Percentiles rank a stretch among this genome's conserved stretches.
Evolutionary conservation across 1,140 invertebrate genomes (phyloP).

Genomic region (Brachionus rotundiformis): DNA sequence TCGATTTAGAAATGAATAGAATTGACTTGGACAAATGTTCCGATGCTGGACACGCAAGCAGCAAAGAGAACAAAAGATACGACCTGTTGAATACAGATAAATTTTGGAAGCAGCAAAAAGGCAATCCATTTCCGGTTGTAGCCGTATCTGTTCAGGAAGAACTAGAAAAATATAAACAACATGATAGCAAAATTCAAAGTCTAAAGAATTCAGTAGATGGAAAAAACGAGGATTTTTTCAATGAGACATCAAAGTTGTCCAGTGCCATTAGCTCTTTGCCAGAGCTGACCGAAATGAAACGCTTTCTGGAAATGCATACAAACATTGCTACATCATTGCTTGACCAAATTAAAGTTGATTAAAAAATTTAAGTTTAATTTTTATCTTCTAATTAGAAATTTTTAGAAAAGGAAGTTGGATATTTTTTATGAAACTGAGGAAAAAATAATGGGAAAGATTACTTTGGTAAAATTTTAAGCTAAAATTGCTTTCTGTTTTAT

Average conservation of each 20-base stretch:
- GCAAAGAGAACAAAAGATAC: slow-evolving; percentile 68
- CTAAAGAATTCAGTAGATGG: slow-evolving; percentile 81
- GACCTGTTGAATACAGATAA: slow-evolving; percentile 84
- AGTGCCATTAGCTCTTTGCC: slow-evolving; percentile 87
- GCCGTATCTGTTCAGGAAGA: slow-evolving; percentile 98
- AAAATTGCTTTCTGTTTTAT: not conserved
- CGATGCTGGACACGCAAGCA: slow-evolving; percentile 58
- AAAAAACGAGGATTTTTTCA: slow-evolving; percentile 60
- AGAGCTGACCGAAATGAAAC: slow-evolving; percentile 92
- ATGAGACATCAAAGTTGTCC: slow-evolving; percentile 86
- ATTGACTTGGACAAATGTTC: slow-evolving; percentile 76
- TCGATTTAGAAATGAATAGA: slow-evolving; percentile 83
- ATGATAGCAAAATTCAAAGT: slow-evolving; percentile 93
- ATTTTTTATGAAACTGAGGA: slow-evolving; percentile 96
- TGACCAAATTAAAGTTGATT: slow-evolving; percentile 75
- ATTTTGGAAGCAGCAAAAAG: slow-evolving; percentile 89
- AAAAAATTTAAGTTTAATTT: not conserved
- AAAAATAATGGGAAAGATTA: slow-evolving; percentile 79
- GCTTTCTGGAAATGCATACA: slow-evolving; percentile 96
- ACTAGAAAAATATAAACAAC: slow-evolving; percentile 86
- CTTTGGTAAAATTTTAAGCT: slow-evolving; percentile 58
- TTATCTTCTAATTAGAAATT: not conserved
- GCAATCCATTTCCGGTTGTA: slow-evolving; percentile 92
- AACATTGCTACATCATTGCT: slow-evolving; percentile 91
- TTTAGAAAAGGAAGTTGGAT: slow-evolving; percentile 74